Base-by-base conservation (phyloP, 2,888 invertebrate genomes). In the Syrphus vitripennis region DNA sequence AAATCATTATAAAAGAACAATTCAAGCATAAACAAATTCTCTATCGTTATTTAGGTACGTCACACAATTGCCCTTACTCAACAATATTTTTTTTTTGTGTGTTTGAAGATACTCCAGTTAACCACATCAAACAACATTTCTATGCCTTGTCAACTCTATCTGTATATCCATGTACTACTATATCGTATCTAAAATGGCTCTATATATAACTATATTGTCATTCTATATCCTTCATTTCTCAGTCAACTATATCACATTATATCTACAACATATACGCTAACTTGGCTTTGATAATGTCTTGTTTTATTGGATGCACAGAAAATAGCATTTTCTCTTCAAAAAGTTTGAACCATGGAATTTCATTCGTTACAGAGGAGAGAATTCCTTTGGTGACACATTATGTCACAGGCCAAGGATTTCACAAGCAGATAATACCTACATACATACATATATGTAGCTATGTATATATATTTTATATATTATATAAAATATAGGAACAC, bases 271-370 rank as follows among this genome's bases (percentile, higher is more conserved):
- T 37, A 59, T 45, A 29, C 26, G 12, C 16, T 10, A 29, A 31
- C 59, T 59, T 59, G 37, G 37, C 37, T 59, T 59, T 34, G 19
- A 48, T 76, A 71, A 84, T 76, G 42, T 84, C 80, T 81, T 84
- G 81, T 81, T 76, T 63, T 72, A 84, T 80, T 84, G 76, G 67
- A 81, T 84, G 84, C 84, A 84, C 81, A 81, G 48, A 81, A 76
- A 81, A 76, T 42, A 59, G 42, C 67, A 81, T 81, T 63, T 53
- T 81, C 72, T 76, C 59, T 40, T 67, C 50, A 70, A 80, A 59
- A 74, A 70, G 71, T 77, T 81, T 57, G 71, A 72, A 57, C 84
- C 71, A 81, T 76, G 76, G 84, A 71, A 84, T 84, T 84, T 81
- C 37, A 72, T 71, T 81, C 42, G 72, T 26, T 59, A 71, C 61